Base-by-base conservation (phyloP, 2,888 invertebrate genomes). In the Venusia cambrica region DNA sequence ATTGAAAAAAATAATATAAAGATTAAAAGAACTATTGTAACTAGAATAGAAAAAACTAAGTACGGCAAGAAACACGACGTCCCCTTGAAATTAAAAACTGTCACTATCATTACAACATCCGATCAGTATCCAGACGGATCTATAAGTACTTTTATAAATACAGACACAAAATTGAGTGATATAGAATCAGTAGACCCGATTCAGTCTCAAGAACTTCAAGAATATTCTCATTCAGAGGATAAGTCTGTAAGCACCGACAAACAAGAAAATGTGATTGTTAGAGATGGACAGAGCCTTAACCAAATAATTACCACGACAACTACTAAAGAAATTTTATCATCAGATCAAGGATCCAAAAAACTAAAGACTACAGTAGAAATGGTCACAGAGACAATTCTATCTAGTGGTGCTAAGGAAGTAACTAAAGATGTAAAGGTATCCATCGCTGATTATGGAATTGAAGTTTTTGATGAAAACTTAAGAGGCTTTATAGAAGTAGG, bases 391-490 rank as follows among this genome's bases (percentile, higher is more conserved):
- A 74, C 77, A 9, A 62, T 65, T 37, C 51, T 78, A 26, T 71
- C 77, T 1, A 69, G 68, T 45, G 87, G 84, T 19, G 62, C 64
- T 3, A 72, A 65, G 10, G 84, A 87, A 71, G 62, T 83, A 1
- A 71, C 76, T 2, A 87, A 78, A 53, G 81, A 87, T 45, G 61
- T 84, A 0, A 80, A 74, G 66, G 72, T 87, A 12, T 76, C 78
- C 1, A 51, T 87, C 5, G 62, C 75, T 28, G 84, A 85, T 50
- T 73, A 68, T 43, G 64, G 64, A 14, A 49, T 55, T 6, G 73
- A 80, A 43, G 48, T 60, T 3, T 54, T 77, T 39, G 73, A 73
- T 27, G 77, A 80, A 48, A 74, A 73, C 47, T 59, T 84, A 38
- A 57, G 50, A 27, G 79, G 73, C 1, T 83, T 61, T 39, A 48